These are phyloP conservation scores for Dendrolimus houi DNA, from an alignment of 2,888 invertebrate species.

Conservation along the genomic window DNA sequence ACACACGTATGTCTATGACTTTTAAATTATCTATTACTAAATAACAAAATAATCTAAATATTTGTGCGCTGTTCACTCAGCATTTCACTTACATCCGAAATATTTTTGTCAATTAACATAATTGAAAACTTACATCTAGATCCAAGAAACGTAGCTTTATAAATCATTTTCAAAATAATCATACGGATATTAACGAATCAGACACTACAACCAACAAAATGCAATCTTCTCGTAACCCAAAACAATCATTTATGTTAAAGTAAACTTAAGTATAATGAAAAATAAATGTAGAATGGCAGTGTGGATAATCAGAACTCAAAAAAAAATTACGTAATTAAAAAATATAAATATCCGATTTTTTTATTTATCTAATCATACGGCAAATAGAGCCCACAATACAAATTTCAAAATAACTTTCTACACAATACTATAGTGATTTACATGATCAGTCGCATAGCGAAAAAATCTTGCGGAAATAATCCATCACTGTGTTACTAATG, in stretches of 20 bases:
- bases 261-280: not conserved
- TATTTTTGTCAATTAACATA: not conserved
- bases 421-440: too few relatives aligned
- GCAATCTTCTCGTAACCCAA: too few relatives aligned
- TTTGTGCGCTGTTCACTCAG: slow-evolving; percentile 32
- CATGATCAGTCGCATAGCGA: too few relatives aligned
- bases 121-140: not conserved
- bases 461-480: too few relatives aligned
- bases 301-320: not conserved
- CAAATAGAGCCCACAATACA: too few relatives aligned
- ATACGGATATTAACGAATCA: not conserved
- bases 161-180: too few relatives aligned
- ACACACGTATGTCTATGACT: slow-evolving; percentile 54
- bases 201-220: not conserved
- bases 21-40: slow-evolving; percentile 62
- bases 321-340: not conserved
- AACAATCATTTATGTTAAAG: too few relatives aligned
- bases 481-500: too few relatives aligned
- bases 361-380: too few relatives aligned
- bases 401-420: too few relatives aligned
- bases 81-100: slow-evolving; percentile 9
- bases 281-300: not conserved
- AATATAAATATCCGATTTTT: not conserved
- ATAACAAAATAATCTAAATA: slow-evolving; percentile 39
- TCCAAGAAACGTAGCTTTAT: too few relatives aligned